Evolutionary conservation across 53 echinoderm and acorn worm genomes (phyloP).

Genomic region (Antedon mediterranea): DNA sequence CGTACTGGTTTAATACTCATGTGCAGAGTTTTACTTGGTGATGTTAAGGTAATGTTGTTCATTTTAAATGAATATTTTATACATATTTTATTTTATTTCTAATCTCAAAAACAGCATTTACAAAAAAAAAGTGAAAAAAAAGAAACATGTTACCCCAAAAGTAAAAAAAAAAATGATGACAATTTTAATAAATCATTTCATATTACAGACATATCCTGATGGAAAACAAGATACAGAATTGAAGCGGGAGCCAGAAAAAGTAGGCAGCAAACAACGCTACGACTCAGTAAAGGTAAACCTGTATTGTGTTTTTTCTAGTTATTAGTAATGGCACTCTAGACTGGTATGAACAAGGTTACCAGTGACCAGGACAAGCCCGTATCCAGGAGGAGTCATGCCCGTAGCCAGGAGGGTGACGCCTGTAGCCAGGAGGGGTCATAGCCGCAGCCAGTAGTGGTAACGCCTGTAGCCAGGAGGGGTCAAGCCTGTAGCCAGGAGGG

Average conservation of each 20-base stretch:
- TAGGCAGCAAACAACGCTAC: slow-evolving; percentile 25
- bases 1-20: slow-evolving; percentile 13
- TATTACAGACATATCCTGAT: slow-evolving; percentile 23
- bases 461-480: no score
- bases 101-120: not conserved
- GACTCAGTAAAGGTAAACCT: slow-evolving; percentile 41
- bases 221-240: slow-evolving; percentile 18
- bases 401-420: no score
- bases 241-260: slow-evolving; percentile 17
- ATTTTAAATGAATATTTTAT: no score
- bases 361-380: no score
- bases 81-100: not conserved
- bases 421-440: no score
- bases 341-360: no score
- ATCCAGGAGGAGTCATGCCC: no score
- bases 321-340: not conserved
- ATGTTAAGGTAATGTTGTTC: slow-evolving; percentile 25
- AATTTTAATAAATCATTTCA: not conserved
- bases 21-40: slow-evolving; percentile 34
- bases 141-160: no score
- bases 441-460: no score
- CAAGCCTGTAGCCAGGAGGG: no score
- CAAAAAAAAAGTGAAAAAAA: not conserved
- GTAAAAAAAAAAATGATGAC: not conserved
- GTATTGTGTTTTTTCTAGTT: no score